A percentile compares a stretch with the other conserved stretches of the same genome.
These are phyloP conservation scores for Lithodes maja DNA, from an alignment of 2,888 invertebrate genomes.

Conservation along the genomic window DNA sequence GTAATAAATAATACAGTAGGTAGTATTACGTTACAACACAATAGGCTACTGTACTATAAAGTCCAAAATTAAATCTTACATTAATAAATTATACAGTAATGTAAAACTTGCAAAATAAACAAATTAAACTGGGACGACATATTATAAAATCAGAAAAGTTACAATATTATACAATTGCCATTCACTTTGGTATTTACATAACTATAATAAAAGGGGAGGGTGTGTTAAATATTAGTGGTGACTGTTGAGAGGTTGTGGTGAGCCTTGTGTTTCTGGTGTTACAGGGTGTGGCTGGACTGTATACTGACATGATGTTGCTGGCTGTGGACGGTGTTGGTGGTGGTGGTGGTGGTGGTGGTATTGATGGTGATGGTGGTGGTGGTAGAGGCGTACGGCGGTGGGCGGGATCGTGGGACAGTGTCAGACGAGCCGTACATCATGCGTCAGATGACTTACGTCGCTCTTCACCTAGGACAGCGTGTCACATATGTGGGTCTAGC, in stretches of 20 bases:
- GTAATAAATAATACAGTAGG: too few species aligned
- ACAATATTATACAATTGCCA: too few species aligned
- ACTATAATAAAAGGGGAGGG: not conserved
- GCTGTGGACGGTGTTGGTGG: constrained; percentile 44
- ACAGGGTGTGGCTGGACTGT: constrained; percentile 62
- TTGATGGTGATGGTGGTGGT: constrained; percentile 36
- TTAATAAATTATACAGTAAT: too few species aligned
- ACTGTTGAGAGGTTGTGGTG: constrained; percentile 37
- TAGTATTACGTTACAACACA: too few species aligned
- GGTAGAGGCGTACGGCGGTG: constrained; percentile 53
- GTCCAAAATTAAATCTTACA: too few species aligned
- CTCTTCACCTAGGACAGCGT: constrained; percentile 54
- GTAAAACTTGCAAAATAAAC: too few species aligned
- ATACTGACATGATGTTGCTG: constrained; percentile 51
- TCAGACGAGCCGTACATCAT: constrained; percentile 42
- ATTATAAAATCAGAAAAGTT: too few species aligned
- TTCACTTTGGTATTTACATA: too few species aligned
- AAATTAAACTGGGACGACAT: too few species aligned
- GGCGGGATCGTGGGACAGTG: constrained; percentile 54
- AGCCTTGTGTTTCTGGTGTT: constrained; percentile 62
- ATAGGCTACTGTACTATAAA: too few species aligned
- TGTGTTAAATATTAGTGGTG: not conserved
- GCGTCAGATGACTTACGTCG: constrained; percentile 54
- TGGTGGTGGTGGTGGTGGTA: constrained; percentile 55
- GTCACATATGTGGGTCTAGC: constrained; percentile 66